A percentile compares a stretch with the other conserved stretches of the same genome.
phyloP scores from a whole-genome alignment of 2,797 vertebrate genomes.

The Muscicapa comitata region DNA sequence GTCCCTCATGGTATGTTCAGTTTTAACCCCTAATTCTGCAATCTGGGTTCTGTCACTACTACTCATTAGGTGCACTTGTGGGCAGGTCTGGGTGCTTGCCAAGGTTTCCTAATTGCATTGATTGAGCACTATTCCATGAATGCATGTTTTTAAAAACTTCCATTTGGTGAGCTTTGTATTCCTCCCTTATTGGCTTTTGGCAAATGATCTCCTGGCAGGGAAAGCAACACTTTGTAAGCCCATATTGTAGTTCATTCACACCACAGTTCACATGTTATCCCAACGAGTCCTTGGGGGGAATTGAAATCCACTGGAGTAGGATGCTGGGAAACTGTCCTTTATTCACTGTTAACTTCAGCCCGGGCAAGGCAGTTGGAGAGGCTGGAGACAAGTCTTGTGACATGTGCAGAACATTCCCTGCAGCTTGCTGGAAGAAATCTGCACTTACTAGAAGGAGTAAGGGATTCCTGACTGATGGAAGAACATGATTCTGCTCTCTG shows the following conservation, averaged over 20 bases:
- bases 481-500: slow-evolving; percentile 43
- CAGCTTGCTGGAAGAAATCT: neutral
- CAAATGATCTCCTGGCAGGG: neutral
- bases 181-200: neutral
- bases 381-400: slow-evolving; percentile 13
- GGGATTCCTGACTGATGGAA: slow-evolving; percentile 35
- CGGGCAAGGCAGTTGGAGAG: neutral
- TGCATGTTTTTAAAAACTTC: neutral
- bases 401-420: neutral
- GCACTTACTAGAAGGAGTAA: neutral
- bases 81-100: neutral
- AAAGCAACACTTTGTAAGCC: neutral
- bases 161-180: neutral
- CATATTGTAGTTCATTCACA: slow-evolving; percentile 1
- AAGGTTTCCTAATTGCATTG: neutral
- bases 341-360: neutral
- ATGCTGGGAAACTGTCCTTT: slow-evolving; percentile 32
- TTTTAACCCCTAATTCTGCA: neutral
- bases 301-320: neutral
- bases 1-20: neutral
- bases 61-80: neutral
- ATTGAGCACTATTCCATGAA: neutral
- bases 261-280: neutral
- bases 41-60: neutral
- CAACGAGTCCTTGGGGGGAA: neutral